Evolutionary conservation across 2,888 invertebrate species (phyloP).

Genomic region (Epistrophella euchroma): DNA sequence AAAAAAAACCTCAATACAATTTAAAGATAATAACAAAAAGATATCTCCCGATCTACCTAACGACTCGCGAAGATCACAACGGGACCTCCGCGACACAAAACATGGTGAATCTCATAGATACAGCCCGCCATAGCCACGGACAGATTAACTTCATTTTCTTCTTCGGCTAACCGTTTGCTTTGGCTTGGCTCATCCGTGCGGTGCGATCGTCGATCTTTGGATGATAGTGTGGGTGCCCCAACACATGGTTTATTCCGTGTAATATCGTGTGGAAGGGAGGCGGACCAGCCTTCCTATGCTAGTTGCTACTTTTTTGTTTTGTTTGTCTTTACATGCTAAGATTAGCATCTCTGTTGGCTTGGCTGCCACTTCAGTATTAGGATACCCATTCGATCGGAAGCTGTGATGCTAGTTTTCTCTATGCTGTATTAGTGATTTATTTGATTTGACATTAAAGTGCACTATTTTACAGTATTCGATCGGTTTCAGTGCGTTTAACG

Average conservation of each 20-base stretch:
- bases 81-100: constrained; percentile 36
- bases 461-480: constrained; percentile 61
- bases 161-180: constrained; percentile 40
- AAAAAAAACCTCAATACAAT: constrained; percentile 28
- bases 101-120: constrained; percentile 70
- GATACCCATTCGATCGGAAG: constrained; percentile 66
- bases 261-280: constrained; percentile 35
- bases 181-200: constrained; percentile 39
- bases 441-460: constrained; percentile 67
- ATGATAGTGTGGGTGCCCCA: constrained; percentile 51
- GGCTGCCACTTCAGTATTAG: constrained; percentile 65
- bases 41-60: constrained; percentile 52
- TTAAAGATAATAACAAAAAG: constrained; percentile 1
- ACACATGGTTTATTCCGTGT: constrained; percentile 3
- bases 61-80: constrained; percentile 67
- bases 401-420: constrained; percentile 56
- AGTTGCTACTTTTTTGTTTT: constrained; percentile 28
- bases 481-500: constrained; percentile 48
- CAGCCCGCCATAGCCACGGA: constrained; percentile 64
- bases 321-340: constrained; percentile 46
- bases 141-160: constrained; percentile 73
- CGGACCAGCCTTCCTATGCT: constrained; percentile 42
- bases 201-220: constrained; percentile 6
- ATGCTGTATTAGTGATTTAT: constrained; percentile 61
- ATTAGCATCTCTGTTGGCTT: constrained; percentile 72